Conservation (phyloP, 2,113 vertebrate genomes). For the Brachionichthys hirsutus region DNA sequence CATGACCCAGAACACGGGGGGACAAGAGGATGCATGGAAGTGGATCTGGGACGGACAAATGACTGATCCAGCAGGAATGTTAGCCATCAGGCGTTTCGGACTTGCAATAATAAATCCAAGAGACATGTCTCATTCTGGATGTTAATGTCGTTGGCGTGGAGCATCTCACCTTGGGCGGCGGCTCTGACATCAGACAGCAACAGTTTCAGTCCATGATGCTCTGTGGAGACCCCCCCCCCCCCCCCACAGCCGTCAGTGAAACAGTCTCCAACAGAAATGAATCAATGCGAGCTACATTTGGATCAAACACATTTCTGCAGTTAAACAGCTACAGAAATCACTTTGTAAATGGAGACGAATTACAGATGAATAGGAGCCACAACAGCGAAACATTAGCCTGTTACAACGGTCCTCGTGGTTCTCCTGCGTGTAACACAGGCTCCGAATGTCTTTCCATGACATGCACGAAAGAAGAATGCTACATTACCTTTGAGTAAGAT, state of each 20-base stretch:
- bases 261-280: conserved; percentile 16
- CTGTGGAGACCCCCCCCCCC: not conserved
- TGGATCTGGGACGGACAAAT: conserved; percentile 36
- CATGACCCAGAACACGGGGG: conserved; percentile 69
- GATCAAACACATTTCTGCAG: conserved; percentile 42
- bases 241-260: conserved; percentile 28
- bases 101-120: conserved; percentile 52
- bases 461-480: conserved; percentile 61
- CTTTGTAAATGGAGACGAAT: conserved; percentile 56
- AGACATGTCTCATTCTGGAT: conserved; percentile 56
- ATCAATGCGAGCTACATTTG: conserved; percentile 37
- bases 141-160: conserved; percentile 20
- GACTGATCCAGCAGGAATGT: conserved; percentile 37
- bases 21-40: conserved; percentile 36
- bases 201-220: conserved; percentile 20
- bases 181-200: conserved; percentile 58
- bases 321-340: conserved; percentile 42
- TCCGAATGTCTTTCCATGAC: conserved; percentile 41
- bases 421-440: conserved; percentile 38
- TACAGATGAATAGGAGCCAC: conserved; percentile 36
- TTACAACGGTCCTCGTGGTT: conserved; percentile 23
- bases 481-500: conserved; percentile 51
- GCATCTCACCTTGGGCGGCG: conserved; percentile 27
- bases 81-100: conserved; percentile 27
- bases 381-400: conserved; percentile 34